Percentiles rank a stretch among this genome's conserved stretches.
Evolutionary conservation across 2,888 invertebrate genomes (phyloP).

Genomic region (Ochlodes sylvanus): DNA sequence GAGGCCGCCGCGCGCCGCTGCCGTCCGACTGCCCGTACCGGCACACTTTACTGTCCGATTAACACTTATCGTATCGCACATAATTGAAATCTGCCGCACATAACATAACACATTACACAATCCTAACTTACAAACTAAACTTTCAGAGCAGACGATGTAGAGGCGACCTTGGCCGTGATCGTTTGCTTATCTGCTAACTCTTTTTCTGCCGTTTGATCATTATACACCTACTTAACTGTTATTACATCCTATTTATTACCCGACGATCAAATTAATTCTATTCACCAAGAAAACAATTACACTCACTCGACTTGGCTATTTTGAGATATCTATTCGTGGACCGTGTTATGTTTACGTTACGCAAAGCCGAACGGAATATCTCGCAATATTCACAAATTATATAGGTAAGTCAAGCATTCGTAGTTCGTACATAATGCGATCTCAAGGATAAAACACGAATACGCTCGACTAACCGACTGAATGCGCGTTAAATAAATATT

Average conservation of each 20-base stretch:
- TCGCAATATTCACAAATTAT: conserved; percentile 14
- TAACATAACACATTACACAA: conserved; percentile 17
- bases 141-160: neutral
- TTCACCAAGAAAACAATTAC: conserved; percentile 24
- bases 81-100: conserved; percentile 19
- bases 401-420: conserved; percentile 9
- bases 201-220: neutral
- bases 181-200: neutral
- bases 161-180: conserved; percentile 27
- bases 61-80: conserved; percentile 31
- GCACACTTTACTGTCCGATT: conserved; percentile 53
- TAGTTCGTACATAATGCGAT: conserved; percentile 22
- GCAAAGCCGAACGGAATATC: conserved; percentile 49
- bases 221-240: neutral
- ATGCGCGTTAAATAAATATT: conserved; percentile 18
- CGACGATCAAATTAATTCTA: conserved; percentile 9
- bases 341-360: conserved; percentile 57
- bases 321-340: conserved; percentile 59
- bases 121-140: conserved; percentile 6
- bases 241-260: neutral
- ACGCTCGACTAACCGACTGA: conserved; percentile 8
- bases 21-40: conserved; percentile 49
- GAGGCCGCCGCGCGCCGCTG: conserved; percentile 49
- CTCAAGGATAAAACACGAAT: conserved; percentile 27
- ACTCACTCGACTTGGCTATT: conserved; percentile 25